Evolutionary conservation across 2,888 invertebrate species (phyloP), one percentile per base, ranked within the genome.

Genomic region (Eilema griseolum): DNA sequence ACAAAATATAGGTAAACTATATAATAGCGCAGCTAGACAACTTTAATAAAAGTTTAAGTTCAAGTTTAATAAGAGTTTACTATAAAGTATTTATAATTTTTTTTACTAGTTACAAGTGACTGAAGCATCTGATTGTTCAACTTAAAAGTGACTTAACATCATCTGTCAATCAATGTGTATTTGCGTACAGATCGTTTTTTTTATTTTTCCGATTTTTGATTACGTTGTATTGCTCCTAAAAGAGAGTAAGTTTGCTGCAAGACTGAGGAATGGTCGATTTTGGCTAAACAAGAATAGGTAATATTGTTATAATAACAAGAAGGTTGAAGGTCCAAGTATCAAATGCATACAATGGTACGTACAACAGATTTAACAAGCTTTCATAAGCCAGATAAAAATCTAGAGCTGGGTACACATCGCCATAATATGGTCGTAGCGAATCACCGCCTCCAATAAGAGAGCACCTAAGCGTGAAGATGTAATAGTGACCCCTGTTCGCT

Each of bases 401-500:
- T 52, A n/a, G n/a, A n/a, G 20, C 46, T 1, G 46, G 41, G 16
- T 14, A 46, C 20, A 46, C 46, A 20, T 52, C n/a, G n/a, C n/a
- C n/a, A 61, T 4, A 26, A 60, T n/a, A 10, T 24, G 41, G 24
- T 12, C 10, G 20, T 24, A n/a, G 59, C 31, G n/a, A 24, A 12
- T 52, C 33, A 12, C 23, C 26, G 23, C 5, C 46, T 20, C 26
- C 24, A n/a, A 23, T 56, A 33, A 26, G 46, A 24, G 59, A 59
- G 59, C 31, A 59, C 28, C 33, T 37, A 60, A 28, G 59, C 56
- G 57, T 68, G 31, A 65, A 57, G 61, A 71, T 65, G 37, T 65
- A 68, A 65, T 65, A 61, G 61, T 66, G 66, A 66, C 70, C 70
- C 56, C 70, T 20, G 56, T 70, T 70, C 66, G 31, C 64, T 66